Percentiles rank a stretch among this genome's conserved stretches.
These are phyloP conservation scores for Meriones psammophilus DNA, from an alignment of 2,797 vertebrate species.

Conservation along the genomic window DNA sequence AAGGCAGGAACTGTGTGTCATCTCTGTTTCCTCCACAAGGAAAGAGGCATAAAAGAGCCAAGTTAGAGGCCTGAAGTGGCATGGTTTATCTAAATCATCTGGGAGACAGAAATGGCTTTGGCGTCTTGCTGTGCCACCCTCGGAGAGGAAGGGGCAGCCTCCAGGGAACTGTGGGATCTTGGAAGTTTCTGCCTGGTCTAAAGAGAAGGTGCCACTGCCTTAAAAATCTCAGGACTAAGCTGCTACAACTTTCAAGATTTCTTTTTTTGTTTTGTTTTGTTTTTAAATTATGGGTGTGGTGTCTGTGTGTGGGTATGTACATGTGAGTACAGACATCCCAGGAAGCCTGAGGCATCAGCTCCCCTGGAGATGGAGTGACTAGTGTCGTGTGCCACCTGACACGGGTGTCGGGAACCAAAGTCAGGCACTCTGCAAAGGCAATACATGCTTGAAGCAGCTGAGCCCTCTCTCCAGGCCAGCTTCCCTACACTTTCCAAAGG, in stretches of 20 bases:
- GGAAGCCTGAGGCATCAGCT: neutral
- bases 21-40: neutral
- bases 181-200: neutral
- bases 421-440: neutral
- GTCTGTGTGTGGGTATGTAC: neutral
- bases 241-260: neutral
- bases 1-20: neutral
- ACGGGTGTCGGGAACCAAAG: neutral
- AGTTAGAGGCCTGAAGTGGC: neutral
- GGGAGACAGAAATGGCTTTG: neutral
- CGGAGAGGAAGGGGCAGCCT: neutral
- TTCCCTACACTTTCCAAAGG: neutral
- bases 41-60: constrained; percentile 8
- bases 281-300: neutral
- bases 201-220: neutral
- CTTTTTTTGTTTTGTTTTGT: neutral
- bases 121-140: neutral
- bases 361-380: neutral
- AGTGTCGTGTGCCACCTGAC: neutral
- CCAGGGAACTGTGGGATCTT: neutral
- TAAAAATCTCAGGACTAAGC: neutral
- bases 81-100: too few relatives aligned
- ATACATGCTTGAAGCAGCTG: neutral
- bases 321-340: neutral
- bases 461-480: neutral